Evolutionary conservation across 2,888 invertebrate genomes (phyloP), one percentile per base, ranked within the genome.

Genomic region (Leptinotarsa haldemani): DNA sequence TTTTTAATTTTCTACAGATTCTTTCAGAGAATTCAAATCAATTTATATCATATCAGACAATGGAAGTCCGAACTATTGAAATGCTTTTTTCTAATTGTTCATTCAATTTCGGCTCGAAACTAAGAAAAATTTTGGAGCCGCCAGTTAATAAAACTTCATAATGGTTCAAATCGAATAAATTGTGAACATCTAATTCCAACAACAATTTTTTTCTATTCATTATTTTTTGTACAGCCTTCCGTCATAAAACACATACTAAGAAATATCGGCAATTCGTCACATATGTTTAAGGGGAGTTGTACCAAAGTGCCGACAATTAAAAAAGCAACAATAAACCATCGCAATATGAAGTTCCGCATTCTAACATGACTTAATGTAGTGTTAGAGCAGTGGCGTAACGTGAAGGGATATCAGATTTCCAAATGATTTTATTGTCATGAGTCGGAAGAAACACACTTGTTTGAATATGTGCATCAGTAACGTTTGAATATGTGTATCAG

Each of bases 251-350:
- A 61, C 61, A 61, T 61, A 61, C 25, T 16, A 25, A n/a, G 61
- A 61, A n/a, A 61, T 9, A 30, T 61, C 5, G 16, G 4, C 47
- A 53, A 68, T n/a, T 18, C 68, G 56, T 46, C 68, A 68, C 68
- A 68, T 68, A 53, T 68, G 68, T 46, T 68, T 68, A 56, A 50
- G 53, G 22, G n/a, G 20, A 56, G 56, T 56, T 53, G 46, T 56
- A 30, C 40, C 3, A 56, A 48, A 25, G n/a, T 47, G 68, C 47
- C 56, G 68, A 68, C 68, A 68, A 53, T 56, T 68, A 46, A 68
- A 68, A 68, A 58, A 18, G 67, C n/a, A 40, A 67, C 25, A 53
- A 40, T 52, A 67, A 67, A 67, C 20, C 48, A 47, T 20, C 47
- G 18, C 52, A n/a, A 20, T 66, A 66, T 50, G 25, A 16, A 66